phyloP scores from a whole-genome alignment of 2,113 vertebrate species.

The Guaruba guarouba region DNA sequence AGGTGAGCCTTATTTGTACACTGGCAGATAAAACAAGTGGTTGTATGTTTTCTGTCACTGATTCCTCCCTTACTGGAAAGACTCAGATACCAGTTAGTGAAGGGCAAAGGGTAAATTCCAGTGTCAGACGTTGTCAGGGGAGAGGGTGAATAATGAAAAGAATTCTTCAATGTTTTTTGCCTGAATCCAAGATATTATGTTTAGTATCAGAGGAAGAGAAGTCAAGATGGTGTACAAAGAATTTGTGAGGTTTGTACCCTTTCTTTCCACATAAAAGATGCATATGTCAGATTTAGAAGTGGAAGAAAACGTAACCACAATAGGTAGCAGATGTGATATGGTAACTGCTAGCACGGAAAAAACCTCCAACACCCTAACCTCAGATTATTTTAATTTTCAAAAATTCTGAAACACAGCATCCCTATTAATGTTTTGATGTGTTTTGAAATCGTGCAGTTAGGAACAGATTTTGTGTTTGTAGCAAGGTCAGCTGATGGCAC shows the following conservation, averaged over 20 bases:
- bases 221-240: not conserved
- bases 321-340: not conserved
- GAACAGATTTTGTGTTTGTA: not conserved
- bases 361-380: not conserved
- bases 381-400: not conserved
- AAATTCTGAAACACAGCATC: not conserved
- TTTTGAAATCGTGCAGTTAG: not conserved
- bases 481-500: not conserved
- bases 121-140: not conserved
- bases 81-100: not conserved
- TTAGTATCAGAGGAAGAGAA: not conserved
- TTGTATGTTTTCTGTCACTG: not conserved
- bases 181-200: not conserved
- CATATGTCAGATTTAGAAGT: not conserved
- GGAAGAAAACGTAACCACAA: not conserved
- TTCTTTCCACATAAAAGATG: not conserved
- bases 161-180: not conserved
- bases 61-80: not conserved
- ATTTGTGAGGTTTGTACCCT: not conserved
- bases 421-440: not conserved
- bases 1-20: not conserved
- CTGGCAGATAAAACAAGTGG: not conserved
- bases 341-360: not conserved
- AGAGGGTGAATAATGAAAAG: not conserved
- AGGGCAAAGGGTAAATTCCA: not conserved